Evolutionary conservation across 2,113 vertebrate genomes (phyloP).

Genomic region (Corvus hawaiiensis): DNA sequence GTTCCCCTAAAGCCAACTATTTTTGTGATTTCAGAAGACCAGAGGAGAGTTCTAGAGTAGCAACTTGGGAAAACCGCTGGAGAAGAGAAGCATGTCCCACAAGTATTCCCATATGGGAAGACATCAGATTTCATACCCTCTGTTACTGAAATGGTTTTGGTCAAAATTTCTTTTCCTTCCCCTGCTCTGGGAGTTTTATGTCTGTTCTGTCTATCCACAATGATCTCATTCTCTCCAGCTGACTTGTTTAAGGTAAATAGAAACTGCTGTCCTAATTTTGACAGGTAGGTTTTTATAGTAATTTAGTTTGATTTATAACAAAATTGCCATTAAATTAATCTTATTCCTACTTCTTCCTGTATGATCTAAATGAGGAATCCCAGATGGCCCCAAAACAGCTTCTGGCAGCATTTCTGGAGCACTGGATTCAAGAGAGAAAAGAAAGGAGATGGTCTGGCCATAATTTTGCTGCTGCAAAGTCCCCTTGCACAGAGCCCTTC

Average conservation of each 20-base stretch:
- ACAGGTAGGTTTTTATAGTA: slow-evolving; percentile 20
- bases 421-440: neutral
- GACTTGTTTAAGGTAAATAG: slow-evolving; percentile 1
- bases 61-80: slow-evolving; percentile 11
- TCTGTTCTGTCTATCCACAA: neutral
- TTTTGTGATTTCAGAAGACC: neutral
- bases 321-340: neutral
- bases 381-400: neutral
- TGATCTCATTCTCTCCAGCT: slow-evolving; percentile 57
- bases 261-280: slow-evolving; percentile 26
- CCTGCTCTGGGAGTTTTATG: slow-evolving; percentile 2
- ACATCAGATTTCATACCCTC: slow-evolving; percentile 5
- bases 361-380: neutral
- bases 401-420: neutral
- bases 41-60: neutral
- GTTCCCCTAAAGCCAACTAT: neutral
- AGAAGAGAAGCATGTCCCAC: neutral
- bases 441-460: neutral
- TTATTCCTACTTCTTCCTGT: slow-evolving; percentile 5
- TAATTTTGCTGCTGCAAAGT: neutral
- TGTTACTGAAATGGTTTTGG: slow-evolving; percentile 22
- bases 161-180: slow-evolving; percentile 1
- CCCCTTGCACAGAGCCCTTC: neutral
- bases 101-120: neutral
- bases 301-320: slow-evolving; percentile 3